Evolutionary conservation across 2,113 vertebrate species (phyloP).

Genomic region (Entomyzon cyanotis): DNA sequence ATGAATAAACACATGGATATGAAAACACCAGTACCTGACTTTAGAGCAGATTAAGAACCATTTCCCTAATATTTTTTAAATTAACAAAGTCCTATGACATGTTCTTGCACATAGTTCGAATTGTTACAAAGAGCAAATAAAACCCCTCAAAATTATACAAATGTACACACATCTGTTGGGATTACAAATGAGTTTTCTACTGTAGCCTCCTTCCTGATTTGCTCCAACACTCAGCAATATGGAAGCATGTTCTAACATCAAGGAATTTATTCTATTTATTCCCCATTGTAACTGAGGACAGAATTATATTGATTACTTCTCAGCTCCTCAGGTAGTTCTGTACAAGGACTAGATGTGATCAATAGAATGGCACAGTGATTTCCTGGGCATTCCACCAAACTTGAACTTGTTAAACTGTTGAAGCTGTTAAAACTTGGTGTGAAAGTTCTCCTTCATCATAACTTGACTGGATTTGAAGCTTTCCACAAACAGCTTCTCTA

Average conservation of each 20-base stretch:
- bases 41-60: neutral
- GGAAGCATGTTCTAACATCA: neutral
- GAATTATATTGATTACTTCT: neutral
- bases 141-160: neutral
- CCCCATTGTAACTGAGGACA: neutral
- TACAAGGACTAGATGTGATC: neutral
- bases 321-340: neutral
- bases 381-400: neutral
- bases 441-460: neutral
- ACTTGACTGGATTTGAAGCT: neutral
- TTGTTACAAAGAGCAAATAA: neutral
- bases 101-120: neutral
- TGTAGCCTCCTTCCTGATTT: neutral
- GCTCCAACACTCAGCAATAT: neutral
- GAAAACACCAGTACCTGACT: neutral
- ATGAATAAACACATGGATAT: neutral
- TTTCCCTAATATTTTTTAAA: neutral
- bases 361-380: neutral
- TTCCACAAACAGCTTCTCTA: neutral
- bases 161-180: neutral
- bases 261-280: neutral
- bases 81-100: neutral
- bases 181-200: neutral
- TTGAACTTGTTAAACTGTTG: neutral
- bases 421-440: neutral